phyloP scores from a whole-genome alignment of 2,888 invertebrate species.

The Pachydiplax longipennis region DNA sequence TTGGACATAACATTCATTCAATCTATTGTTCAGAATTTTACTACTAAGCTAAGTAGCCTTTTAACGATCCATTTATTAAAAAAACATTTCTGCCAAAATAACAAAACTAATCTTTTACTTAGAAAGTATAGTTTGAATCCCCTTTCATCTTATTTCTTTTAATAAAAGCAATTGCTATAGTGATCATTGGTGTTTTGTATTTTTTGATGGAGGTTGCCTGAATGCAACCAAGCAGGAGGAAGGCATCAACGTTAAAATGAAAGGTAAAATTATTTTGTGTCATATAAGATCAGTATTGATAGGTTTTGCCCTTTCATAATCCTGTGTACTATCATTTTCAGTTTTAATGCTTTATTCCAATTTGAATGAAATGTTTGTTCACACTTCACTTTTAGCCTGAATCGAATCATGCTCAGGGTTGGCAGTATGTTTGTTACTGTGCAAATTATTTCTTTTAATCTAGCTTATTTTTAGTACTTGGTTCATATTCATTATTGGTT shows the following conservation, averaged over 20 bases:
- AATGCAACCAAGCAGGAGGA: constrained; percentile 42
- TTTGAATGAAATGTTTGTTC: constrained; percentile 6
- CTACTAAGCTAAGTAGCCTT: neutral
- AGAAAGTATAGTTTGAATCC: neutral
- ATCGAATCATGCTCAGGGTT: constrained; percentile 15
- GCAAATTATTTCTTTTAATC: neutral
- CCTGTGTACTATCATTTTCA: neutral
- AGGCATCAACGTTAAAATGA: constrained; percentile 38
- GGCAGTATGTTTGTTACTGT: constrained; percentile 8
- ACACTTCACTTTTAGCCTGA: neutral
- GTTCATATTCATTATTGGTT: neutral
- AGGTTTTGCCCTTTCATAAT: constrained; percentile 3
- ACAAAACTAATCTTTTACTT: neutral
- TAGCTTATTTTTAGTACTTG: neutral
- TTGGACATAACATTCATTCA: neutral
- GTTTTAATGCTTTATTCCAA: constrained; percentile 23
- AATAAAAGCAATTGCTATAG: neutral
- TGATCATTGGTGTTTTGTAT: constrained; percentile 41
- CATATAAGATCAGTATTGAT: constrained; percentile 4
- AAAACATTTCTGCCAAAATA: neutral
- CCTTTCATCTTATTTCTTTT: neutral
- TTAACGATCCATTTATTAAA: neutral
- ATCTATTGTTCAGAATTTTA: neutral
- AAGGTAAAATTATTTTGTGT: constrained; percentile 41
- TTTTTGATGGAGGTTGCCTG: constrained; percentile 43